Conservation (phyloP, 2,113 vertebrate species). For the Tenebrosternarchus preto region DNA sequence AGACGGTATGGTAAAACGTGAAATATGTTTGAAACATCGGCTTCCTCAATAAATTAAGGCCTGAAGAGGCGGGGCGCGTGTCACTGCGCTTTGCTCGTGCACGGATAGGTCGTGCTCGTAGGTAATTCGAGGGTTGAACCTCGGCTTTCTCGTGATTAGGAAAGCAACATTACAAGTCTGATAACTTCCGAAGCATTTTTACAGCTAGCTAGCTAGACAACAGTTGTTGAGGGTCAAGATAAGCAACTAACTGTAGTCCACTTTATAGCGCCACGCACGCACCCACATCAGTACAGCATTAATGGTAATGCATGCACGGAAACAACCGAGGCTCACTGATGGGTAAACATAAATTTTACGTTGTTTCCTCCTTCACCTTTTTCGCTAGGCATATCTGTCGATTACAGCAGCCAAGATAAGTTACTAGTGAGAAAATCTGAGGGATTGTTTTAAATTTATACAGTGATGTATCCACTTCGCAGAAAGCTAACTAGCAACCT, state of each 20-base stretch:
- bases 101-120: constrained; percentile 31
- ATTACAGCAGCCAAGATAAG: neutral
- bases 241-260: neutral
- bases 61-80: neutral
- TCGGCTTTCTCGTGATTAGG: constrained; percentile 51
- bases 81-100: constrained; percentile 20
- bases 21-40: too few species aligned
- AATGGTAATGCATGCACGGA: constrained; percentile 99
- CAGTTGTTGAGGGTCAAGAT: neutral
- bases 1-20: too few species aligned
- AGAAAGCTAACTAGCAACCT: neutral
- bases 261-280: constrained; percentile 34
- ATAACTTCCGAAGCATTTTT: neutral
- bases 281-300: constrained; percentile 93
- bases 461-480: too few species aligned
- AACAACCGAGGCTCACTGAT: constrained; percentile 99
- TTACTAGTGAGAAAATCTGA: too few species aligned
- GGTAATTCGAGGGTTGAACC: constrained; percentile 37
- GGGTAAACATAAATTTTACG: constrained; percentile 78
- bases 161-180: constrained; percentile 29
- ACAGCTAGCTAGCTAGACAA: neutral
- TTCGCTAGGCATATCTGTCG: neutral
- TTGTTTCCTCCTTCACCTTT: constrained; percentile 61
- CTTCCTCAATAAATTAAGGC: too few species aligned
- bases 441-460: too few species aligned